A percentile compares a stretch with the other conserved stretches of the same genome.
Conservation (phyloP, 1,140 invertebrate species). For the Hypsibius dujardini region DNA sequence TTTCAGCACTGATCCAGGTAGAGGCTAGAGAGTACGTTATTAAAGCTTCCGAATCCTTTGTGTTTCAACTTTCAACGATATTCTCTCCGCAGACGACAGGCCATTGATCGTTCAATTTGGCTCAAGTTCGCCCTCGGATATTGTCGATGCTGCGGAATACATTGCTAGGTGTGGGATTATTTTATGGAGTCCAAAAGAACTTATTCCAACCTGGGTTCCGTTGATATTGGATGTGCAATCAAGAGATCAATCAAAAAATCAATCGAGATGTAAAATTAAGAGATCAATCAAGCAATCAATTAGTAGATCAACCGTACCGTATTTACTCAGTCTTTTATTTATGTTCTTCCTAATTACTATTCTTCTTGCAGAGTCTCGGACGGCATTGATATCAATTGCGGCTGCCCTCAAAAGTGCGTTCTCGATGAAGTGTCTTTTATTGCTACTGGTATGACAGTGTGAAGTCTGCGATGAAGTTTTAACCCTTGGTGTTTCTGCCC, state of each 20-base stretch:
- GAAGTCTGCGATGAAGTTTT: background rate
- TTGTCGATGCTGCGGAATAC: conserved; percentile 61
- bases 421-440: background rate
- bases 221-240: conserved; percentile 19
- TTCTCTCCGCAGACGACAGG: conserved; percentile 42
- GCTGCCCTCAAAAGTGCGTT: conserved; percentile 63
- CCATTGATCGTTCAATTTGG: conserved; percentile 88
- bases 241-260: conserved; percentile 20
- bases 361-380: conserved; percentile 47
- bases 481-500: background rate
- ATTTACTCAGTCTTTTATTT: background rate
- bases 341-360: conserved; percentile 18
- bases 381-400: conserved; percentile 88
- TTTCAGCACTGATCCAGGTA: conserved; percentile 56
- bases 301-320: no score
- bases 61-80: background rate
- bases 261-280: conserved; percentile 12
- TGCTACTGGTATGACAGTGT: background rate
- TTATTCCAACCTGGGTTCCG: conserved; percentile 10
- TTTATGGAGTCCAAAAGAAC: background rate
- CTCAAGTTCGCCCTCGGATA: conserved; percentile 60
- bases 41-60: conserved; percentile 20
- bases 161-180: conserved; percentile 49
- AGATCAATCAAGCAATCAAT: no score
- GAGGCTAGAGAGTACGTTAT: background rate